Evolutionary conservation across 1,140 invertebrate species (phyloP).

Genomic region (Dinoponera quadriceps): DNA sequence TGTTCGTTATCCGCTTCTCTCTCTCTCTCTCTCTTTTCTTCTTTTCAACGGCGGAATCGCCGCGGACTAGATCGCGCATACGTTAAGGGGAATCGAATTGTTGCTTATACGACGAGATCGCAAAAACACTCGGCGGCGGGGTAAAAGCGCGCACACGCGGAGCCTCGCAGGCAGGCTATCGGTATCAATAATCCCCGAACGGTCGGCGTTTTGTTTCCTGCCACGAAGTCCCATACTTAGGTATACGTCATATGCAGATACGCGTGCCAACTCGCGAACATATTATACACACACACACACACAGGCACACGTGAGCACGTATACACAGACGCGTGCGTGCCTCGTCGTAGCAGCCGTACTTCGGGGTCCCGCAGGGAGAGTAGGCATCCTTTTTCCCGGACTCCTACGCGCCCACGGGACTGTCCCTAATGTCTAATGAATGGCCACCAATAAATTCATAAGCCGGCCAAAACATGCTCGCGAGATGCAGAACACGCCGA

Average conservation of each 20-base stretch:
- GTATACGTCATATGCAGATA: slow-evolving; percentile 7
- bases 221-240: slow-evolving; percentile 10
- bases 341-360: slow-evolving; percentile 24
- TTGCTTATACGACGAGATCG: slow-evolving; percentile 9
- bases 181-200: slow-evolving; percentile 50
- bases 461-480: slow-evolving; percentile 79
- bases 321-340: slow-evolving; percentile 32
- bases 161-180: slow-evolving; percentile 19
- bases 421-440: slow-evolving; percentile 82
- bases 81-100: slow-evolving; percentile 43
- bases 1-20: not conserved
- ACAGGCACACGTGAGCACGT: not conserved
- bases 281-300: not conserved
- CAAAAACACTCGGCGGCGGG: slow-evolving; percentile 34
- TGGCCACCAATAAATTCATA: slow-evolving; percentile 83
- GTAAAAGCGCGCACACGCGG: slow-evolving; percentile 26
- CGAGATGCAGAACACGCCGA: slow-evolving; percentile 77
- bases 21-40: not conserved
- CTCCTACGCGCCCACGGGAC: slow-evolving; percentile 77
- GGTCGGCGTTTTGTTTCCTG: slow-evolving; percentile 49
- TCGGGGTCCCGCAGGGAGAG: slow-evolving; percentile 72
- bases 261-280: not conserved
- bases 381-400: slow-evolving; percentile 75
- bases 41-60: not conserved
- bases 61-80: not conserved